phyloP scores from a whole-genome alignment of 2,888 invertebrate genomes.

The Proisotoma minuta region DNA sequence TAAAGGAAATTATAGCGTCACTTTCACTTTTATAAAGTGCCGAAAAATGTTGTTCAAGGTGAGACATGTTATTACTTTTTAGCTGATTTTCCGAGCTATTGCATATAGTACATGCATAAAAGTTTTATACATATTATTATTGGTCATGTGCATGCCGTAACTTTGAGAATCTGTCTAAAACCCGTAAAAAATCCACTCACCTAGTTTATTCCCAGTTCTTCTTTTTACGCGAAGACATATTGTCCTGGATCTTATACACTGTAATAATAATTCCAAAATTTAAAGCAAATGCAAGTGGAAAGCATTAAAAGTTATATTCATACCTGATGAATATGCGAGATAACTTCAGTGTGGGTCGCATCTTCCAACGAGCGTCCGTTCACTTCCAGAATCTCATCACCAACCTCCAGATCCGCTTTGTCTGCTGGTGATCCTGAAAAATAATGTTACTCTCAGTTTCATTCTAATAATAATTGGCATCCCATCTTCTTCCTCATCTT shows the following conservation, averaged over 20 bases:
- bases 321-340: conserved; percentile 93
- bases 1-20: too few species aligned
- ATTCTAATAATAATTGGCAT: too few species aligned
- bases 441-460: too few species aligned
- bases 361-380: conserved; percentile 89
- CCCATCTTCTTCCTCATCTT: too few species aligned
- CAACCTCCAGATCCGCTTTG: conserved; percentile 83
- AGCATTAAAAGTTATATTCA: conserved; percentile 30
- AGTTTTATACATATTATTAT: too few species aligned
- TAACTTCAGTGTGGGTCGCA: conserved; percentile 85
- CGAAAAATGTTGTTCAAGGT: too few species aligned
- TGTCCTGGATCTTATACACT: conserved; percentile 93
- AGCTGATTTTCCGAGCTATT: too few species aligned
- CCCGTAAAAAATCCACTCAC: conserved; percentile 61
- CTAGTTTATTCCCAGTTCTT: conserved; percentile 77
- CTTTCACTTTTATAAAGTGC: too few species aligned
- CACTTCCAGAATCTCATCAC: conserved; percentile 95
- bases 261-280: conserved; percentile 53
- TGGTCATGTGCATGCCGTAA: too few species aligned
- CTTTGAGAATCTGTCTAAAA: neutral
- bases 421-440: conserved; percentile 79
- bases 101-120: too few species aligned
- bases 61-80: too few species aligned
- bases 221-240: conserved; percentile 90
- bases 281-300: neutral